Evolutionary conservation across 2,888 invertebrate species (phyloP).

Genomic region (Rhingia campestris): DNA sequence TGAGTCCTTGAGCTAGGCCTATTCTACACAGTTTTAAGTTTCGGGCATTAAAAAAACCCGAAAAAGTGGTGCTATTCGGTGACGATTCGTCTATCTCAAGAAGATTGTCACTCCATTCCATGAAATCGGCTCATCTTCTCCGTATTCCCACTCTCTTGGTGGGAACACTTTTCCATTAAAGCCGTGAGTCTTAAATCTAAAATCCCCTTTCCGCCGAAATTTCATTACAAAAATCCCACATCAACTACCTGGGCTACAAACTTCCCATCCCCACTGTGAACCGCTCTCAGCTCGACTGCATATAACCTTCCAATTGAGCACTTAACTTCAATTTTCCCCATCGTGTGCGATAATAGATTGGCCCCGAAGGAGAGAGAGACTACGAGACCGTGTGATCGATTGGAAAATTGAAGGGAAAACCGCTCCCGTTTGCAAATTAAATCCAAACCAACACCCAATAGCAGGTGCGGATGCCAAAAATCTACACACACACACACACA

Average conservation of each 20-base stretch:
- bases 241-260: neutral
- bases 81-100: too few species aligned
- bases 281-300: conserved; percentile 9
- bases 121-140: too few species aligned
- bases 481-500: neutral
- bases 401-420: conserved; percentile 28
- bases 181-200: too few species aligned
- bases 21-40: too few species aligned
- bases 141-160: too few species aligned
- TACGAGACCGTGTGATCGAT: conserved; percentile 48
- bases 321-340: conserved; percentile 60
- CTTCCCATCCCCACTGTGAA: neutral
- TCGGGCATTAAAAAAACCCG: too few species aligned
- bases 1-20: too few species aligned
- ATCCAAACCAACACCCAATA: neutral
- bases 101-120: too few species aligned
- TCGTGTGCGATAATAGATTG: conserved; percentile 62
- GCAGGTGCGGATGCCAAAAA: conserved; percentile 40
- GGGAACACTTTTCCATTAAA: too few species aligned
- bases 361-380: conserved; percentile 22
- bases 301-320: conserved; percentile 48
- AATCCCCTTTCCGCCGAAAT: too few species aligned
- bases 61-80: too few species aligned
- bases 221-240: too few species aligned
- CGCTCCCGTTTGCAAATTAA: conserved; percentile 9